phyloP scores from a whole-genome alignment of 2,888 invertebrate species.

The Drosophila mettleri region DNA sequence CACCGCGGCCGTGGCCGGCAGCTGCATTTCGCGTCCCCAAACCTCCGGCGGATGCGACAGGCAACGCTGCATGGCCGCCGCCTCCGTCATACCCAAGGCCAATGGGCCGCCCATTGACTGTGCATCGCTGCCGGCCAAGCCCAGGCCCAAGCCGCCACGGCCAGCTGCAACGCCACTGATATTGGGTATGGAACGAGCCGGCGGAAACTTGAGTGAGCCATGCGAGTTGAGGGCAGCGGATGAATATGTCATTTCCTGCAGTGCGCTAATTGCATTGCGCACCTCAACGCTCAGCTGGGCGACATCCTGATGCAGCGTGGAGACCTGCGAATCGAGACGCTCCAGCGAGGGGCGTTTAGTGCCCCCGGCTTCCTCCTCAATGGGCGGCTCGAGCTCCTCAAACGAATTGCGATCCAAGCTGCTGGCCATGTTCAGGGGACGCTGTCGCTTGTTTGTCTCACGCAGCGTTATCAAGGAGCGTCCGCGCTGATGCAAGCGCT shows the following conservation, averaged over 20 bases:
- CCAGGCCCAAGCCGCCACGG: constrained; percentile 72
- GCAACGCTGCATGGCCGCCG: constrained; percentile 88
- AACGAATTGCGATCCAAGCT: constrained; percentile 85
- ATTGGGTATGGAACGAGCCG: constrained; percentile 94
- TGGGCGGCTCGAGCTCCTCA: constrained; percentile 56
- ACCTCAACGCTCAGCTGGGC: constrained; percentile 94
- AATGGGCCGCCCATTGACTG: constrained; percentile 41
- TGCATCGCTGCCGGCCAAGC: constrained; percentile 71
- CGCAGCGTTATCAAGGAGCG: constrained; percentile 86
- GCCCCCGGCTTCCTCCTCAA: constrained; percentile 70
- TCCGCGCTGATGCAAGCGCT: constrained; percentile 85
- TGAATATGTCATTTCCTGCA: constrained; percentile 91
- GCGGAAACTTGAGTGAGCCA: constrained; percentile 87
- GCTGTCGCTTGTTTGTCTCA: constrained; percentile 89
- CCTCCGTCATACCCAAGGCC: constrained; percentile 49
- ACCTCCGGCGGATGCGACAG: constrained; percentile 94
- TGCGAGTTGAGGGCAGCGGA: constrained; percentile 87
- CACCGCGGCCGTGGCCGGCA: constrained; percentile 29
- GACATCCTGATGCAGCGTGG: constrained; percentile 93
- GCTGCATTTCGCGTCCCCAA: constrained; percentile 89
- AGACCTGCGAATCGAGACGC: constrained; percentile 92
- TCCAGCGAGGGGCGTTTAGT: constrained; percentile 86
- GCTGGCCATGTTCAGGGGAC: constrained; percentile 87
- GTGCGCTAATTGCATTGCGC: constrained; percentile 92
- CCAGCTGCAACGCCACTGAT: constrained; percentile 86